Evolutionary conservation across 2,797 vertebrate species (phyloP).

Genomic region (Epinephelus coioides): DNA sequence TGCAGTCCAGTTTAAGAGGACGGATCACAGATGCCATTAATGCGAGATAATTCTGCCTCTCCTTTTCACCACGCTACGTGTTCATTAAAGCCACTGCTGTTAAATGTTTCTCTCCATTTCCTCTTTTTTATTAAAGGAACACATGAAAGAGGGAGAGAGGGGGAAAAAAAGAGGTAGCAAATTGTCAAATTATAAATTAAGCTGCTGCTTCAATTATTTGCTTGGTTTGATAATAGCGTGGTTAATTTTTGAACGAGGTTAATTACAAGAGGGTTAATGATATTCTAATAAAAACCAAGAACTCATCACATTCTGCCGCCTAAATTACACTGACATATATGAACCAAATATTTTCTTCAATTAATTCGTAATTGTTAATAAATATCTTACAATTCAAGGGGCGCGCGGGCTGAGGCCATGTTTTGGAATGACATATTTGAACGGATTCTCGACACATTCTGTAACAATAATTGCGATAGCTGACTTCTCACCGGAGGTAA

Average conservation of each 20-base stretch:
- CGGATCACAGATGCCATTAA: constrained; percentile 73
- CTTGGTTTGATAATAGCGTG: constrained; percentile 88
- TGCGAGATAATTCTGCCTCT: constrained; percentile 69
- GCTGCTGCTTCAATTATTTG: constrained; percentile 88
- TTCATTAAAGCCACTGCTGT: constrained; percentile 82
- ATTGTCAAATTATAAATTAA: constrained; percentile 88
- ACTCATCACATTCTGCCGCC: constrained; percentile 78
- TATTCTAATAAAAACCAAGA: constrained; percentile 83
- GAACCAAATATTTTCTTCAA: constrained; percentile 85
- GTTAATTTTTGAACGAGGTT: constrained; percentile 89
- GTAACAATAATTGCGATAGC: constrained; percentile 75
- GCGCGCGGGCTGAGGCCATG: constrained; percentile 51
- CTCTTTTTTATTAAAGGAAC: constrained; percentile 70
- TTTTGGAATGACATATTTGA: constrained; percentile 79
- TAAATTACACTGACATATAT: constrained; percentile 79
- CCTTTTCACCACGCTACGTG: constrained; percentile 59
- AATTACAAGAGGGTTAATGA: constrained; percentile 88
- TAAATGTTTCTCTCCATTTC: constrained; percentile 81
- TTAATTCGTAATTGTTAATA: constrained; percentile 85
- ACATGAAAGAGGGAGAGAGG: constrained; percentile 70
- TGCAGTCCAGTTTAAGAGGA: constrained; percentile 70
- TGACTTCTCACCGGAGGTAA: constrained; percentile 77
- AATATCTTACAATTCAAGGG: constrained; percentile 74
- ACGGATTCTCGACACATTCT: constrained; percentile 77
- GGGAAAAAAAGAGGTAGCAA: constrained; percentile 79